Evolutionary conservation across 2,888 invertebrate genomes (phyloP), one percentile per base, ranked within the genome.

Genomic region (Clostera curtula): DNA sequence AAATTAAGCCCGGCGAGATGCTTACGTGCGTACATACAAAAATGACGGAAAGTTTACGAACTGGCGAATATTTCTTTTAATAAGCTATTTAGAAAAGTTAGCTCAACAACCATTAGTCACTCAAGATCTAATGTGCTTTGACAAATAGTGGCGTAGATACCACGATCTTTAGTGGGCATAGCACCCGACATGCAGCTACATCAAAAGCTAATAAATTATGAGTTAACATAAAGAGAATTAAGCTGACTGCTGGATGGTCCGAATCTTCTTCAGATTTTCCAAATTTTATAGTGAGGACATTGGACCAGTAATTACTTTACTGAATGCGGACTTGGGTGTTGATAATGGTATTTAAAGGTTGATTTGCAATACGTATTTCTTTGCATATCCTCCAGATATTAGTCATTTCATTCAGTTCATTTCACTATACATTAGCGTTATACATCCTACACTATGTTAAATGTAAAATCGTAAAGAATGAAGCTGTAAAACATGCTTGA

Each of bases 221-320:
- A 1, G 24, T 31, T 14, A 25, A 12, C n/a, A 6, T 25, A n/a
- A 19, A 32, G 2, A 12, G 17, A 1, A 28, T 32, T 3, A 14
- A 25, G 9, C 25, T 15, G 8, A 27, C 30, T 6, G 25, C 30
- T 4, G 25, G 30, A 2, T 30, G 30, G 30, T 20, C 10, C 10
- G 11, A 5, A 6, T 15, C 14, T 5, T 32, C 31, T 7, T 15
- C 14, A n/a, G 12, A 15, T 6, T 31, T 27, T 15, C 21, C 1
- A 24, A 9, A 6, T 32, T 32, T 15, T 27, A 32, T 18, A 25
- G 27, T 12, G 18, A 18, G 25, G n/a, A 14, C 14, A n/a, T n/a
- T n/a, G n/a, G n/a, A n/a, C n/a, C n/a, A n/a, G n/a, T n/a, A n/a
- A n/a, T n/a, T n/a, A n/a, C n/a, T n/a, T n/a, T n/a, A n/a, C n/a